phyloP scores from a whole-genome alignment of 2,888 invertebrate genomes.

The Drosophila borealis region DNA sequence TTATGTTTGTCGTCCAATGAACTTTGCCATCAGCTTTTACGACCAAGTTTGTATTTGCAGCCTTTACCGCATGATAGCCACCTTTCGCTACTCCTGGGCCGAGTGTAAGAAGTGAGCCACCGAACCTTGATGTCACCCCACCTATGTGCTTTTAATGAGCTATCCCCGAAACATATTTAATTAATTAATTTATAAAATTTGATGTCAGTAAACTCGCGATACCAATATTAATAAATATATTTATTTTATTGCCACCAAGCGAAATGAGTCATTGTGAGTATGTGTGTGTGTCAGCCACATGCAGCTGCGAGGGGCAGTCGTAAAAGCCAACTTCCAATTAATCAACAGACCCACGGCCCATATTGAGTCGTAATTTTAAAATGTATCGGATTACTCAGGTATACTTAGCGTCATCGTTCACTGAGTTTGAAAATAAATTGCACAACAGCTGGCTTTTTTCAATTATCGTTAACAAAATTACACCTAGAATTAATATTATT shows the following conservation, averaged over 20 bases:
- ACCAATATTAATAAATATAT: slow-evolving; percentile 43
- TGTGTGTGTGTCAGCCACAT: neutral
- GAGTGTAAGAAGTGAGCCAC: slow-evolving; percentile 65
- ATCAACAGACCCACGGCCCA: neutral
- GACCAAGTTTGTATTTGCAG: slow-evolving; percentile 73
- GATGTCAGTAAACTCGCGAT: slow-evolving; percentile 28
- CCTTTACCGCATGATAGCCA: slow-evolving; percentile 79
- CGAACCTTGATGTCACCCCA: slow-evolving; percentile 31
- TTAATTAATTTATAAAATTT: slow-evolving; percentile 34
- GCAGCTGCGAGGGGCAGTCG: slow-evolving; percentile 9
- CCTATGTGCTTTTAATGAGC: slow-evolving; percentile 14
- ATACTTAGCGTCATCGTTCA: slow-evolving; percentile 4
- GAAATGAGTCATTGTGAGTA: slow-evolving; percentile 25
- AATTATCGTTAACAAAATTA: slow-evolving; percentile 6
- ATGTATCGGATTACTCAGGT: slow-evolving; percentile 2
- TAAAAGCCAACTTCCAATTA: slow-evolving; percentile 21
- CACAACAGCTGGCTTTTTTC: slow-evolving; percentile 1
- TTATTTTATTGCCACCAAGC: slow-evolving; percentile 28
- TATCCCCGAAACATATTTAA: slow-evolving; percentile 41
- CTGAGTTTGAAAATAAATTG: neutral
- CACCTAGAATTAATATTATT: neutral
- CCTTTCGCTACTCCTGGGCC: slow-evolving; percentile 77
- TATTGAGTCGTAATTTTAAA: neutral
- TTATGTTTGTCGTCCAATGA: slow-evolving; percentile 34
- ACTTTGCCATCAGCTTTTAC: slow-evolving; percentile 44